A percentile compares a stretch with the other conserved stretches of the same genome.
Evolutionary conservation across 2,797 vertebrate genomes (phyloP).

Genomic region (Staurois parvus): DNA sequence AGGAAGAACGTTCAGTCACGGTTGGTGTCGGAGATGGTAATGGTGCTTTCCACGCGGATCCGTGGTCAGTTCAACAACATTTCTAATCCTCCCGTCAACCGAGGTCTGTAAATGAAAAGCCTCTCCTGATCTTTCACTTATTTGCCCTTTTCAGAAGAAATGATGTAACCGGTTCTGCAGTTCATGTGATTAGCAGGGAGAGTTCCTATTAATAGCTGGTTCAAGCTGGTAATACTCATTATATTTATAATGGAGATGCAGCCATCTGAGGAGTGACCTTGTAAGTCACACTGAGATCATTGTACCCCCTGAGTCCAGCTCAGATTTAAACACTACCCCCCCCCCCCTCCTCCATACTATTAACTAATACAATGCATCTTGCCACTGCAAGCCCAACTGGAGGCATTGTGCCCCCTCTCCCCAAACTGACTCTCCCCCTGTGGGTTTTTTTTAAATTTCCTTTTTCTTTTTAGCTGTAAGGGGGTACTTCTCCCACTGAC

Average conservation of each 20-base stretch:
- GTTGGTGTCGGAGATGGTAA: background rate
- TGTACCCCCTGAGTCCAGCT: background rate
- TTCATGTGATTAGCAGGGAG: background rate
- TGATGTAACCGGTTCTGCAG: background rate
- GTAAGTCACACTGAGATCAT: background rate
- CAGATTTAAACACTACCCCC: too few relatives aligned
- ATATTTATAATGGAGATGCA: conserved; percentile 7
- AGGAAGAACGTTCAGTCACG: too few relatives aligned
- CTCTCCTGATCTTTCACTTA: background rate
- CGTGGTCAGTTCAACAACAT: background rate
- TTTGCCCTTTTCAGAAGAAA: background rate
- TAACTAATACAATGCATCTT: too few relatives aligned
- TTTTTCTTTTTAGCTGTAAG: too few relatives aligned
- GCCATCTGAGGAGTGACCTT: background rate
- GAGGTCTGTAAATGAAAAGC: background rate
- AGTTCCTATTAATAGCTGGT: conserved; percentile 12
- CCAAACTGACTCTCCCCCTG: too few relatives aligned
- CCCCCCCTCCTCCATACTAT: too few relatives aligned
- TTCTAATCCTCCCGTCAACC: background rate
- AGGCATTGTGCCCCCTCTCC: too few relatives aligned
- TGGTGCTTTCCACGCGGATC: background rate
- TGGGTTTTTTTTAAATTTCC: too few relatives aligned
- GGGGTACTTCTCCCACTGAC: too few relatives aligned
- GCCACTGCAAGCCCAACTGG: too few relatives aligned
- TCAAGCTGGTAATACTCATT: conserved; percentile 14